phyloP scores from a whole-genome alignment of 2,797 vertebrate species.

The Pampus argenteus region DNA sequence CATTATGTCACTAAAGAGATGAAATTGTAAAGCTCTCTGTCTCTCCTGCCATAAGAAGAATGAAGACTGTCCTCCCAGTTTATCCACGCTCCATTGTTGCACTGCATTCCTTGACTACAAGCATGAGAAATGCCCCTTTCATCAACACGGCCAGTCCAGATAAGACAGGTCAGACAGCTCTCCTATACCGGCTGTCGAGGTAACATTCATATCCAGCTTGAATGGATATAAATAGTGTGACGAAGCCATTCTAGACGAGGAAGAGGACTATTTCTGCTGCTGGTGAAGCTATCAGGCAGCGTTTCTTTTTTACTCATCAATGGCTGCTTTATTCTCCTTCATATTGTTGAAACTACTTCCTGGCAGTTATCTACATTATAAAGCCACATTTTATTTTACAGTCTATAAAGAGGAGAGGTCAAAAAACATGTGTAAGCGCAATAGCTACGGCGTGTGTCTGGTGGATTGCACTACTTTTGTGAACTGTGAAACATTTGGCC shows the following conservation, averaged over 20 bases:
- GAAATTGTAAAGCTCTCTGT: neutral
- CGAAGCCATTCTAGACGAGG: neutral
- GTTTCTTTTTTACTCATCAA: conserved; percentile 48
- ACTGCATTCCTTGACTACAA: conserved; percentile 26
- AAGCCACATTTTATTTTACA: conserved; percentile 25
- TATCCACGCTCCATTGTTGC: conserved; percentile 26
- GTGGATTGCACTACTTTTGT: conserved; percentile 3
- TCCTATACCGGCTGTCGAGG: neutral
- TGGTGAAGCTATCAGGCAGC: neutral
- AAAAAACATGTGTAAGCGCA: neutral
- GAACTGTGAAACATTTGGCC: conserved; percentile 13
- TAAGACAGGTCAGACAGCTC: conserved; percentile 5
- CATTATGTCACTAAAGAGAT: neutral
- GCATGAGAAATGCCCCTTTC: conserved; percentile 9
- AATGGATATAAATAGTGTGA: neutral
- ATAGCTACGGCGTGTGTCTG: neutral
- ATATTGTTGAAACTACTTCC: conserved; percentile 9
- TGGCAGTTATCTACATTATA: conserved; percentile 12
- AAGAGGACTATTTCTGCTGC: neutral
- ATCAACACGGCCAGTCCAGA: conserved; percentile 3
- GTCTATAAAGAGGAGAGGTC: neutral
- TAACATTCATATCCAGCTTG: neutral
- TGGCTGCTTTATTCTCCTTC: conserved; percentile 59
- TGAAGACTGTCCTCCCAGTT: neutral
- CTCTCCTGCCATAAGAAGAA: conserved; percentile 16